A percentile compares a stretch with the other conserved stretches of the same genome.
Conservation (phyloP, 1,140 invertebrate species). For the Eumeta japonica region DNA sequence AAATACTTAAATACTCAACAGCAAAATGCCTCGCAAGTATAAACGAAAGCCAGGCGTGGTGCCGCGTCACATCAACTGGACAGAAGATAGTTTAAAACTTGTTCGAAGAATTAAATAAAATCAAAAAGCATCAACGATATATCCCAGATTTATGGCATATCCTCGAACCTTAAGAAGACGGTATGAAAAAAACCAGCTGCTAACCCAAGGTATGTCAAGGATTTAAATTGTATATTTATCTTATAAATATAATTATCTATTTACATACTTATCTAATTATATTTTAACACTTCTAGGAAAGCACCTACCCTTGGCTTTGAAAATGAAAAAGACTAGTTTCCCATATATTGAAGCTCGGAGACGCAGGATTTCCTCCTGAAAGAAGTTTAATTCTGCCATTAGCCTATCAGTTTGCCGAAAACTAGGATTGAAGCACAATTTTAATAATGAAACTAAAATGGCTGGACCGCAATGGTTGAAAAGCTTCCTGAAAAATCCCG, state of each 20-base stretch:
- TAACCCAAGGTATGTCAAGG: conserved; percentile 10
- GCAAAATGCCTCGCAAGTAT: conserved; percentile 65
- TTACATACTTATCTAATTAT: conserved; percentile 7
- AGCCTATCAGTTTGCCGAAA: too few relatives aligned
- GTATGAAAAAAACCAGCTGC: conserved; percentile 10
- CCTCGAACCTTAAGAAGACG: conserved; percentile 19
- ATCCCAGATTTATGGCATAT: conserved; percentile 14
- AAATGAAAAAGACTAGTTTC: conserved; percentile 26
- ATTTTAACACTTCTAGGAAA: conserved; percentile 17
- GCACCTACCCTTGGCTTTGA: too few relatives aligned
- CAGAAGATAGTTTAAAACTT: too few relatives aligned
- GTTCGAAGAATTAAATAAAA: conserved; percentile 16
- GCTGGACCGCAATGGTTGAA: too few relatives aligned
- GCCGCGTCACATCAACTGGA: conserved; percentile 16
- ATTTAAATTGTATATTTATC: conserved; percentile 9
- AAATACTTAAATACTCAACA: too few relatives aligned
- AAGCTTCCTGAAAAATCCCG: conserved; percentile 30
- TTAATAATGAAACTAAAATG: too few relatives aligned
- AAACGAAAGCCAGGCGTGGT: conserved; percentile 17
- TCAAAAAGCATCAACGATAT: conserved; percentile 17
- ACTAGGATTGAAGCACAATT: conserved; percentile 21
- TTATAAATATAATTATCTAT: conserved; percentile 5
- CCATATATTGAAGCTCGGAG: conserved; percentile 26
- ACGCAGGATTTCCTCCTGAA: too few relatives aligned
- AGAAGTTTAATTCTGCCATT: conserved; percentile 17